These are phyloP conservation scores for Channallabes apus DNA, from an alignment of 2,797 vertebrate genomes.

Conservation along the genomic window DNA sequence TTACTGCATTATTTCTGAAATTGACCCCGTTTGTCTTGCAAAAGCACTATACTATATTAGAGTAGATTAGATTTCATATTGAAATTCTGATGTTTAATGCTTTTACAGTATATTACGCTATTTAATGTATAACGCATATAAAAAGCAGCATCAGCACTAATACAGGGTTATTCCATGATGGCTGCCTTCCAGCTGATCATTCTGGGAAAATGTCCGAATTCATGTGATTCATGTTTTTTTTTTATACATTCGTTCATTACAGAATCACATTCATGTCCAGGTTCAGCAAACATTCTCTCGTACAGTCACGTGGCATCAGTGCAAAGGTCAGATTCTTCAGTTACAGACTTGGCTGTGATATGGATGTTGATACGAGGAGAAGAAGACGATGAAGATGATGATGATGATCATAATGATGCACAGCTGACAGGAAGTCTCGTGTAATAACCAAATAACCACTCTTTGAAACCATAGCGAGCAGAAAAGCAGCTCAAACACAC, in stretches of 20 bases:
- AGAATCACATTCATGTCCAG: background rate
- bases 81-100: background rate
- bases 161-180: background rate
- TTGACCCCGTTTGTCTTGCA: too few relatives aligned
- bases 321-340: background rate
- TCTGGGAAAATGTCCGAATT: background rate
- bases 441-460: background rate
- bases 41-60: background rate
- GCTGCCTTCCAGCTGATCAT: background rate
- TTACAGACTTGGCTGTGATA: background rate
- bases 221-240: background rate
- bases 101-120: background rate
- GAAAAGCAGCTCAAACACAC: background rate
- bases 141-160: constrained; percentile 3
- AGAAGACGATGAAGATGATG: background rate
- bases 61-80: background rate
- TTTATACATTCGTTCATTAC: background rate
- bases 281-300: background rate
- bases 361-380: background rate
- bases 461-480: background rate
- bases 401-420: too few relatives aligned
- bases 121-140: background rate
- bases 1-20: background rate
- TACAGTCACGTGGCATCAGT: background rate
- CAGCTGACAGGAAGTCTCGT: background rate